These are phyloP conservation scores for Eutolmus rufibarbis DNA, from an alignment of 2,888 invertebrate species.

Conservation along the genomic window DNA sequence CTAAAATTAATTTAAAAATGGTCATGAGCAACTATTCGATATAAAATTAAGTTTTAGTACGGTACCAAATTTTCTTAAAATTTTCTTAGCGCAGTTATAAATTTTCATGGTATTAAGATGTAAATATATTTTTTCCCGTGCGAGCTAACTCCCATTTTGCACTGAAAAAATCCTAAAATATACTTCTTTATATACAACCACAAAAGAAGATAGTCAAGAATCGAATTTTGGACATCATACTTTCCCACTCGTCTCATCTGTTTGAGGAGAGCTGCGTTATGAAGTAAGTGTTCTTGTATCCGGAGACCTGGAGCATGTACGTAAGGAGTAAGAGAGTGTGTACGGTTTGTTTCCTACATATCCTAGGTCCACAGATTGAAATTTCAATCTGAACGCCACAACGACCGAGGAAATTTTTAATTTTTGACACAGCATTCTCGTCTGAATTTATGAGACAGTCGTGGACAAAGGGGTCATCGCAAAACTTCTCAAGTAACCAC, in stretches of 20 bases:
- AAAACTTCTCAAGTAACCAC: slow-evolving; percentile 46
- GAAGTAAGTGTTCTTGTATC: slow-evolving; percentile 48
- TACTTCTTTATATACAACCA: neutral
- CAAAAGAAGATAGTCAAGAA: neutral
- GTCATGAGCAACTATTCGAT: neutral
- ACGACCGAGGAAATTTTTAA: slow-evolving; percentile 41
- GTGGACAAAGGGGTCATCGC: slow-evolving; percentile 39
- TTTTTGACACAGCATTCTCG: slow-evolving; percentile 28
- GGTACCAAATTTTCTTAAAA: neutral
- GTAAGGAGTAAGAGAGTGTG: slow-evolving; percentile 45
- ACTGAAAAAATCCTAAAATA: neutral
- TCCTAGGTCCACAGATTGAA: slow-evolving; percentile 39
- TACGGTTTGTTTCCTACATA: slow-evolving; percentile 38
- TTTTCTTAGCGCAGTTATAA: neutral
- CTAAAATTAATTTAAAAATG: neutral
- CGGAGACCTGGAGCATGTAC: slow-evolving; percentile 46
- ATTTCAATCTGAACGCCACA: slow-evolving; percentile 45
- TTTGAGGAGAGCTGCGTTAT: slow-evolving; percentile 43
- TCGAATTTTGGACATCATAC: slow-evolving; percentile 1
- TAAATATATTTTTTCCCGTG: neutral
- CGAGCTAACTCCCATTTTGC: neutral
- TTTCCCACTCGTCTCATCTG: slow-evolving; percentile 21
- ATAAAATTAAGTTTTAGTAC: neutral
- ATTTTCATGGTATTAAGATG: neutral
- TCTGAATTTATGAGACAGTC: slow-evolving; percentile 35